Percentiles rank a stretch among this genome's conserved stretches.
phyloP scores from a whole-genome alignment of 2,797 vertebrate species.

The Hippoglossus hippoglossus region DNA sequence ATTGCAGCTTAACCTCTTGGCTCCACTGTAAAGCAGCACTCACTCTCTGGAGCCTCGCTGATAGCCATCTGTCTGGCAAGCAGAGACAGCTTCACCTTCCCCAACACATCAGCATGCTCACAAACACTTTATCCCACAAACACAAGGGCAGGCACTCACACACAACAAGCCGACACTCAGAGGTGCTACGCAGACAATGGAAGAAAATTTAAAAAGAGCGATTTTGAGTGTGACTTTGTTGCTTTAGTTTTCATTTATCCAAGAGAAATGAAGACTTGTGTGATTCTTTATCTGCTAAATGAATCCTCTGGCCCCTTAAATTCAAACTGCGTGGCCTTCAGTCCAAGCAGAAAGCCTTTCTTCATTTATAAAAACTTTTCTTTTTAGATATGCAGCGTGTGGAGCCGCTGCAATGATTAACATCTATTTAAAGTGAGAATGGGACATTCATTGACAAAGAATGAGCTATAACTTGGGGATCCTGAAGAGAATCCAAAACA shows the following conservation, averaged over 20 bases:
- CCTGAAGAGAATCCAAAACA: constrained; percentile 55
- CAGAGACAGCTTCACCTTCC: constrained; percentile 64
- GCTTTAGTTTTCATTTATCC: constrained; percentile 23
- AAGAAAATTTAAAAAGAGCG: constrained; percentile 9
- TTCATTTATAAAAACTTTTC: constrained; percentile 30
- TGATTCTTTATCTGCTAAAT: constrained; percentile 32
- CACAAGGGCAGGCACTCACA: constrained; percentile 39
- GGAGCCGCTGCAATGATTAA: constrained; percentile 37
- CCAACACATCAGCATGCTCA: constrained; percentile 56
- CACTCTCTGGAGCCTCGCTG: constrained; percentile 69
- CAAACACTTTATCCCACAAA: constrained; percentile 53
- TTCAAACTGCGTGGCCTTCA: constrained; percentile 1
- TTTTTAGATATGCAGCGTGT: constrained; percentile 8
- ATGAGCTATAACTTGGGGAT: constrained; percentile 38
- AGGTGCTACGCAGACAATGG: constrained; percentile 34
- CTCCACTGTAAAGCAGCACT: constrained; percentile 71
- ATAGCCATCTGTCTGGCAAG: constrained; percentile 78
- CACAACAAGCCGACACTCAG: constrained; percentile 28
- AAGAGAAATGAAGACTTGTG: constrained; percentile 34
- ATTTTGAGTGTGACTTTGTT: constrained; percentile 43
- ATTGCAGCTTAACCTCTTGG: constrained; percentile 79
- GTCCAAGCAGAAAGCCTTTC: constrained; percentile 21
- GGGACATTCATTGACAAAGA: constrained; percentile 40
- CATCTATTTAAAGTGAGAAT: constrained; percentile 45
- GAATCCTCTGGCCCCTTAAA: constrained; percentile 35